Conservation (phyloP, 2,113 vertebrate genomes). For the Origma solitaria region DNA sequence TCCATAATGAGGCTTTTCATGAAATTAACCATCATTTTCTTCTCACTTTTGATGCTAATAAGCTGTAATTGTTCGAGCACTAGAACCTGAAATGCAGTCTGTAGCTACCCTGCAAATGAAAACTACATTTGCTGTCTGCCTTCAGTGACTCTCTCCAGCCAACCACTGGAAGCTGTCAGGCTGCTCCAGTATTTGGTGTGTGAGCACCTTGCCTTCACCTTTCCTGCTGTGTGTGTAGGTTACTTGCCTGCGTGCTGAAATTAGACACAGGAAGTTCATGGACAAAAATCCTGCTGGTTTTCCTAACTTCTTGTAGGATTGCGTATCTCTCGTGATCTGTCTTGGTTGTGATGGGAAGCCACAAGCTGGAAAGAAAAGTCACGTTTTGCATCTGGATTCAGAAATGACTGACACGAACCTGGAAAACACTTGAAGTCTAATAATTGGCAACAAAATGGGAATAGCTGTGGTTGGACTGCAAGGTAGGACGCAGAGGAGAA, state of each 20-base stretch:
- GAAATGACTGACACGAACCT: background rate
- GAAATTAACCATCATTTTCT: background rate
- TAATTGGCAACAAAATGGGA: background rate
- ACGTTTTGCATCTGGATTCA: background rate
- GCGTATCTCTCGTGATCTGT: fast-evolving
- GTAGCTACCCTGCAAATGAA: background rate
- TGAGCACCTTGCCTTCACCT: background rate
- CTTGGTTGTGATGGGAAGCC: background rate
- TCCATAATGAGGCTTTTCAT: background rate
- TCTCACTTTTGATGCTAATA: background rate
- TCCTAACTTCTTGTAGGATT: background rate
- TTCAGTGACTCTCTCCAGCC: background rate
- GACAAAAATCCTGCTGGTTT: background rate
- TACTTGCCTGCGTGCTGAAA: background rate
- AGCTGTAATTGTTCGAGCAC: background rate
- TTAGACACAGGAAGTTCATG: background rate
- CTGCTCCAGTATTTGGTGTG: background rate
- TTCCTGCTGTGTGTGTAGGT: background rate
- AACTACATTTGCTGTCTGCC: background rate
- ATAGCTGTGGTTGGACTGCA: background rate
- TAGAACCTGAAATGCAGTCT: background rate
- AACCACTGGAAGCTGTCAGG: background rate
- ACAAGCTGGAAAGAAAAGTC: background rate
- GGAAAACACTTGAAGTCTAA: background rate
- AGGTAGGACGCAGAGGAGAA: background rate